Percentiles rank a stretch among this genome's conserved stretches.
Conservation (phyloP, 2,888 invertebrate genomes). For the Megaustenia siamemsis region DNA sequence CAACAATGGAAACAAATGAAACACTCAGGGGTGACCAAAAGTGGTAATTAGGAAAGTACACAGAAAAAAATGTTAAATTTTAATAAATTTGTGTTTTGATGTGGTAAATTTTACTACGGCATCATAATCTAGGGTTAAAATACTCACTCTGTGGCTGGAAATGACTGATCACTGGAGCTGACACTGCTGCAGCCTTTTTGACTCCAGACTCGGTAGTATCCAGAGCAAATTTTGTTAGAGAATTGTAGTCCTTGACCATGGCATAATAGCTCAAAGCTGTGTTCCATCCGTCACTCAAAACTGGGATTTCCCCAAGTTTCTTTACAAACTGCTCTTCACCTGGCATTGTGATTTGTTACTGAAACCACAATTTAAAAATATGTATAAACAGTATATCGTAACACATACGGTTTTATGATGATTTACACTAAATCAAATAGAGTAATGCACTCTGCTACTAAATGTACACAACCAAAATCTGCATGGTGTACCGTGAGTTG, state of each 20-base stretch:
- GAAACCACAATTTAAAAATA: neutral
- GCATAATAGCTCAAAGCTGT: conserved; percentile 88
- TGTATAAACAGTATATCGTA: neutral
- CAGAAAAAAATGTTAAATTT: too few relatives aligned
- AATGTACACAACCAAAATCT: too few relatives aligned
- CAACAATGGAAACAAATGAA: too few relatives aligned
- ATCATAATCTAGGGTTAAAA: too few relatives aligned
- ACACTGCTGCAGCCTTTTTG: conserved; percentile 86
- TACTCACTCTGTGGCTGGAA: conserved; percentile 84
- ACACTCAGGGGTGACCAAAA: too few relatives aligned
- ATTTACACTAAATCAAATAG: neutral
- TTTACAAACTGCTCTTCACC: conserved; percentile 83
- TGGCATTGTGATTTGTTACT: conserved; percentile 19
- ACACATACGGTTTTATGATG: too few relatives aligned
- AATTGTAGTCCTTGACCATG: conserved; percentile 85
- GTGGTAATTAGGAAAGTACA: too few relatives aligned
- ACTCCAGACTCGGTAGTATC: conserved; percentile 83
- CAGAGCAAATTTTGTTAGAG: conserved; percentile 75
- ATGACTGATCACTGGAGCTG: conserved; percentile 86
- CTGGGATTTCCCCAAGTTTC: conserved; percentile 88
- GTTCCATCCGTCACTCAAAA: conserved; percentile 89
- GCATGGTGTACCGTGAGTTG: too few relatives aligned
- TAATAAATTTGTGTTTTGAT: too few relatives aligned
- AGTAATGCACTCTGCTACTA: too few relatives aligned
- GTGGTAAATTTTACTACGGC: too few relatives aligned